These are phyloP conservation scores for Xylota sylvarum DNA, from an alignment of 2,888 invertebrate genomes.

Conservation along the genomic window DNA sequence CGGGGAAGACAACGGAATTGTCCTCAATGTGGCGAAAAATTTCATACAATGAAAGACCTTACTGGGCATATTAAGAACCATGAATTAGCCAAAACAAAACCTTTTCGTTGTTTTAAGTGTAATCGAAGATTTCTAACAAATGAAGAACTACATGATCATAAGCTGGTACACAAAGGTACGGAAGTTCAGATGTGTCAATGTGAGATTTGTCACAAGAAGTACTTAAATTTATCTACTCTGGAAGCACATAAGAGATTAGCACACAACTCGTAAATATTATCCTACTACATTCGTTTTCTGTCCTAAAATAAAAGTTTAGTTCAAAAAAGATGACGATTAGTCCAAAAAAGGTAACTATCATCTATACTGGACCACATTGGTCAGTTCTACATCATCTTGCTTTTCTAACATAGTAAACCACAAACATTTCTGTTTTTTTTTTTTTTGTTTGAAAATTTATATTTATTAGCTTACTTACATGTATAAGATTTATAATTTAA, in stretches of 20 bases:
- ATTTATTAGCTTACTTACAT: constrained; percentile 3
- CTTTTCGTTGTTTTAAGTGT: constrained; percentile 32
- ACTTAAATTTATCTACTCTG: constrained; percentile 5
- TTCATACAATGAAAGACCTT: neutral
- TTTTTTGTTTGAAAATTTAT: neutral
- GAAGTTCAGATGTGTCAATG: constrained; percentile 25
- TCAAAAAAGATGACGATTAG: too few relatives aligned
- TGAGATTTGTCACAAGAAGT: constrained; percentile 20
- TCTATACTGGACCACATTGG: too few relatives aligned
- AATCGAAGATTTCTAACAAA: constrained; percentile 20
- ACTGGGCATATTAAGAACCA: constrained; percentile 1
- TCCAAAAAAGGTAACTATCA: neutral
- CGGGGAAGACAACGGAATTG: neutral
- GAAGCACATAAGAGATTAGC: constrained; percentile 31
- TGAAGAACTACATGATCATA: constrained; percentile 2
- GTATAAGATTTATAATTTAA: neutral
- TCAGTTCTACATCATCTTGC: too few relatives aligned
- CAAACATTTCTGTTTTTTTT: neutral
- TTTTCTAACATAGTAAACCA: too few relatives aligned
- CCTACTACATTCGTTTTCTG: too few relatives aligned
- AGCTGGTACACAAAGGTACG: neutral
- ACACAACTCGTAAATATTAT: constrained; percentile 21
- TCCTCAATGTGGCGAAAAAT: neutral
- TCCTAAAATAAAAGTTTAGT: too few relatives aligned
- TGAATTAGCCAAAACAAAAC: neutral